Percentiles rank a stretch among this genome's conserved stretches.
These are phyloP conservation scores for Numida meleagris DNA, from an alignment of 2,113 vertebrate species.

Conservation along the genomic window DNA sequence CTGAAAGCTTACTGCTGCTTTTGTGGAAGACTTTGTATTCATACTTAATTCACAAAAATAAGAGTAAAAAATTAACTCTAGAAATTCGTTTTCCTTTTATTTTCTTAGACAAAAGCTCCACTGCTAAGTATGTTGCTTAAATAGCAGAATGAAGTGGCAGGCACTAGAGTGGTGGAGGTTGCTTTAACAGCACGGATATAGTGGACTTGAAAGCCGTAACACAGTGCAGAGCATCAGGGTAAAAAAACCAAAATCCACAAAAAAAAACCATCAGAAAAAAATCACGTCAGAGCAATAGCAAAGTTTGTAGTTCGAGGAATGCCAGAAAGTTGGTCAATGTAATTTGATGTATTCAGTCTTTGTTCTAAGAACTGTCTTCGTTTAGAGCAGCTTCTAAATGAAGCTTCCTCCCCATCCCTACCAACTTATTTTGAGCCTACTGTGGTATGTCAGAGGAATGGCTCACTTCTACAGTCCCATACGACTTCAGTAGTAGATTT, in stretches of 20 bases:
- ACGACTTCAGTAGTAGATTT: background rate
- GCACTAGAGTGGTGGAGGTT: fast-evolving
- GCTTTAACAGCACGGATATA: background rate
- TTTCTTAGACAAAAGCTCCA: background rate
- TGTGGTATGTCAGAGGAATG: background rate
- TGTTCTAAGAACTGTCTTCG: background rate
- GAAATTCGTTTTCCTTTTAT: background rate
- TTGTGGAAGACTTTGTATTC: background rate
- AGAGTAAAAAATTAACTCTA: background rate
- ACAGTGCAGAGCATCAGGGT: background rate
- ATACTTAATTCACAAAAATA: too few relatives aligned
- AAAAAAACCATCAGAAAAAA: background rate
- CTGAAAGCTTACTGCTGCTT: background rate
- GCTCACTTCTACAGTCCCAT: background rate
- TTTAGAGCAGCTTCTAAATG: background rate
- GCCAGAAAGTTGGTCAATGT: background rate
- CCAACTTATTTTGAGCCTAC: background rate
- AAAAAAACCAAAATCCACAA: background rate
- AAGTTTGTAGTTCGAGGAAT: background rate
- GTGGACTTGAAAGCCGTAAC: background rate
- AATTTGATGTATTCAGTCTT: background rate
- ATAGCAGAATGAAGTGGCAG: background rate
- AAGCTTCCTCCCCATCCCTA: background rate
- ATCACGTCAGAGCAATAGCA: background rate
- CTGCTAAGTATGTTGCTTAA: background rate